Percentiles rank a stretch among this genome's conserved stretches.
phyloP scores from a whole-genome alignment of 2,888 invertebrate species.

The Diaprepes abbreviatus region DNA sequence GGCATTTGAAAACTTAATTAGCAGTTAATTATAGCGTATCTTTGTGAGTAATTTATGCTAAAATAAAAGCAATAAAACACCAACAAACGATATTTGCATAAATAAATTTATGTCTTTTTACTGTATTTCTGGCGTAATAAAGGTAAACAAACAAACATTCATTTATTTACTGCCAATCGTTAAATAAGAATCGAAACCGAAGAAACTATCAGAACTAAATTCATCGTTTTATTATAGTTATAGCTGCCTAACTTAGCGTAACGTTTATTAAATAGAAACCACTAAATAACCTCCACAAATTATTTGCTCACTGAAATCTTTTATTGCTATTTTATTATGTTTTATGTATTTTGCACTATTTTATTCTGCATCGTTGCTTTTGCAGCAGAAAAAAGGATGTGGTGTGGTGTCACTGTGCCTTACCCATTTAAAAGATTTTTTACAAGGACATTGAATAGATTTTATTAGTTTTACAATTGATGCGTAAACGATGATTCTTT shows the following conservation, averaged over 20 bases:
- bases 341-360: slow-evolving; percentile 35
- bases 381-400: slow-evolving; percentile 25
- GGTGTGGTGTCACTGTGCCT: slow-evolving; percentile 25
- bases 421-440: slow-evolving; percentile 24
- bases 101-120: not conserved
- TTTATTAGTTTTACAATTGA: not conserved
- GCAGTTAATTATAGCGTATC: too few relatives aligned
- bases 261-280: slow-evolving; percentile 54
- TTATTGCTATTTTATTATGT: slow-evolving; percentile 45
- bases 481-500: not conserved
- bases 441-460: not conserved
- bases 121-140: not conserved
- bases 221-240: slow-evolving; percentile 24
- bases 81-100: too few relatives aligned
- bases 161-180: not conserved
- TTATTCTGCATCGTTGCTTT: slow-evolving; percentile 41
- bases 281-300: slow-evolving; percentile 53
- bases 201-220: slow-evolving; percentile 18
- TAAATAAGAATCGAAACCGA: not conserved
- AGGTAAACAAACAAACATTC: not conserved
- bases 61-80: too few relatives aligned
- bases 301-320: slow-evolving; percentile 46
- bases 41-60: too few relatives aligned
- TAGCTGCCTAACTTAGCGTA: slow-evolving; percentile 51
- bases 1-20: too few relatives aligned